phyloP scores from a whole-genome alignment of 1,140 invertebrate genomes.

The Gonioctena quinquepunctata region DNA sequence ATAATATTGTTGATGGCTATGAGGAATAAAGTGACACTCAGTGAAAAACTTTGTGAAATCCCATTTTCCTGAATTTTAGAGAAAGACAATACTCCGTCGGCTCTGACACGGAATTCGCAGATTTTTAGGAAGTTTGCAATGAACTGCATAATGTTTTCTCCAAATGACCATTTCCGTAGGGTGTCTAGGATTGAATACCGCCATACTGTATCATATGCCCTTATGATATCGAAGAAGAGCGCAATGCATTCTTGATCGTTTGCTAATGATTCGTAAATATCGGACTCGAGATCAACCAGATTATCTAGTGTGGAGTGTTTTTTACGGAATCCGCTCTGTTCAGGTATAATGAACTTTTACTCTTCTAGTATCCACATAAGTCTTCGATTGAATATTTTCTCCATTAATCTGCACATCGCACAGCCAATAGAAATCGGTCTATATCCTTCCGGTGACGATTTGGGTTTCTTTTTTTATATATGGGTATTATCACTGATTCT shows the following conservation, averaged over 20 bases:
- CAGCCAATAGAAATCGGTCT: neutral
- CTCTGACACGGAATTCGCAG: conserved; percentile 1
- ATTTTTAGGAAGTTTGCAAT: neutral
- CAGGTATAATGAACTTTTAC: neutral
- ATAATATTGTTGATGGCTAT: conserved; percentile 2
- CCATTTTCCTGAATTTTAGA: conserved; percentile 7
- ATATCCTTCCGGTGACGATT: conserved; percentile 2
- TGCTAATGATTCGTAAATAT: too few species aligned
- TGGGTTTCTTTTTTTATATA: neutral
- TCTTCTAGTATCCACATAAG: neutral
- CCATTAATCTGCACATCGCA: neutral
- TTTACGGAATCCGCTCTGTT: neutral
- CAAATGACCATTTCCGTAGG: conserved; percentile 4
- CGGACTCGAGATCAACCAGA: too few species aligned
- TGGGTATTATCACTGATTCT: conserved; percentile 6
- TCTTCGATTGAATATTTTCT: neutral
- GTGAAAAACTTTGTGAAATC: neutral
- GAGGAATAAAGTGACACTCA: conserved; percentile 1
- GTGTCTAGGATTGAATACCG: conserved; percentile 1
- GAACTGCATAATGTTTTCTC: conserved; percentile 1
- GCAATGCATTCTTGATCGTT: too few species aligned
- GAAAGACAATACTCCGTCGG: conserved; percentile 1
- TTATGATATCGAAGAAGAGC: too few species aligned
- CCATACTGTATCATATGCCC: too few species aligned
- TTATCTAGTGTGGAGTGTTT: conserved; percentile 7